Conservation (phyloP, 2,888 invertebrate species). For the Stenurella melanura region DNA sequence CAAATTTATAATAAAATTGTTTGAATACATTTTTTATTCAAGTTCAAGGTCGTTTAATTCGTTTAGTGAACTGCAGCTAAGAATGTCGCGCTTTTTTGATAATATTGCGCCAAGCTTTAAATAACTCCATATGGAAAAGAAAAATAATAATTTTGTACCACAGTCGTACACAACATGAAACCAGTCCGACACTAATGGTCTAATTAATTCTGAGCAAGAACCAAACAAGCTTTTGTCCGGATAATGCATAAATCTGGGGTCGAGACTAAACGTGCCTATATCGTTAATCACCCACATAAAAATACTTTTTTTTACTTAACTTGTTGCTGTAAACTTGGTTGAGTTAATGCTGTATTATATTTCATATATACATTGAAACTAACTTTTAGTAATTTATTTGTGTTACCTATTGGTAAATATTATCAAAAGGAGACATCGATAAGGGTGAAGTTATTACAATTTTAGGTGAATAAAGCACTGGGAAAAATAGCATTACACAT, state of each 20-base stretch:
- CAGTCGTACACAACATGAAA: slow-evolving; percentile 42
- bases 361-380: slow-evolving; percentile 49
- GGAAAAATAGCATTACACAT: too few species aligned
- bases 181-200: slow-evolving; percentile 47
- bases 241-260: slow-evolving; percentile 61
- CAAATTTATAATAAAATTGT: slow-evolving; percentile 62
- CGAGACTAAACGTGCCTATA: slow-evolving; percentile 59
- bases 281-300: slow-evolving; percentile 60
- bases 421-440: neutral
- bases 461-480: too few species aligned
- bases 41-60: slow-evolving; percentile 52
- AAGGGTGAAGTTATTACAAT: neutral
- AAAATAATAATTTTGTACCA: slow-evolving; percentile 39
- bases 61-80: slow-evolving; percentile 44
- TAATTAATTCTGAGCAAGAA: slow-evolving; percentile 48
- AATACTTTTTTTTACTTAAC: slow-evolving; percentile 49
- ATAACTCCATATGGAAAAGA: slow-evolving; percentile 39
- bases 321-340: slow-evolving; percentile 52
- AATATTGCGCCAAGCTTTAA: slow-evolving; percentile 44
- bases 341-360: slow-evolving; percentile 49
- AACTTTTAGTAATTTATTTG: slow-evolving; percentile 42
- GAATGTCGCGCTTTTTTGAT: slow-evolving; percentile 47
- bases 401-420: slow-evolving; percentile 32
- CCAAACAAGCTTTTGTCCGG: slow-evolving; percentile 53
- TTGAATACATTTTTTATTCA: slow-evolving; percentile 52